phyloP scores from a whole-genome alignment of 2,113 vertebrate genomes.

The Gymnorhina tibicen region DNA sequence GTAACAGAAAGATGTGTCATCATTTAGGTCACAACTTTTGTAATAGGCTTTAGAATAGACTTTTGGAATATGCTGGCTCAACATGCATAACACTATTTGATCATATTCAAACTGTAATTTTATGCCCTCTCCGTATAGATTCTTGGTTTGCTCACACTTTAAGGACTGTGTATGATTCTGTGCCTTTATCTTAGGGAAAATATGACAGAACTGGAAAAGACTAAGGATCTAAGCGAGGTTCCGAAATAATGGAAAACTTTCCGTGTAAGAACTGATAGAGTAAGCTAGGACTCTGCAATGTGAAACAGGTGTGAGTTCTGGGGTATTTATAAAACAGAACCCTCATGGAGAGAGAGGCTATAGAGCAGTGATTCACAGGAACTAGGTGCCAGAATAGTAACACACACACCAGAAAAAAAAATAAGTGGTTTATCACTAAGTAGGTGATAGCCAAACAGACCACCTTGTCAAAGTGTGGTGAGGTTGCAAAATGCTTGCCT shows the following conservation, averaged over 20 bases:
- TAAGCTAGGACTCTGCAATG: not conserved
- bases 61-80: not conserved
- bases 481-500: not conserved
- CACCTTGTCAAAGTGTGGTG: not conserved
- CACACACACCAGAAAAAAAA: not conserved
- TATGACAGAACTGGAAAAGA: not conserved
- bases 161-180: not conserved
- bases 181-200: not conserved
- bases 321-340: not conserved
- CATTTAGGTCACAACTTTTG: rapidly evolving
- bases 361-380: not conserved
- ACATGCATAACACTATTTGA: not conserved
- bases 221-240: not conserved
- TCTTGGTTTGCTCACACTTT: not conserved
- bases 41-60: not conserved
- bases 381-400: not conserved
- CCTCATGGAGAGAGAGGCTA: not conserved
- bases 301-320: not conserved
- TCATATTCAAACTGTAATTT: not conserved
- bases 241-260: not conserved
- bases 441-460: not conserved
- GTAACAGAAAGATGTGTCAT: not conserved
- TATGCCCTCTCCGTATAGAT: not conserved
- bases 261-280: not conserved
- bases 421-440: not conserved